Evolutionary conservation across 2,797 vertebrate genomes (phyloP).

Genomic region (Chaenodraco wilsoni): DNA sequence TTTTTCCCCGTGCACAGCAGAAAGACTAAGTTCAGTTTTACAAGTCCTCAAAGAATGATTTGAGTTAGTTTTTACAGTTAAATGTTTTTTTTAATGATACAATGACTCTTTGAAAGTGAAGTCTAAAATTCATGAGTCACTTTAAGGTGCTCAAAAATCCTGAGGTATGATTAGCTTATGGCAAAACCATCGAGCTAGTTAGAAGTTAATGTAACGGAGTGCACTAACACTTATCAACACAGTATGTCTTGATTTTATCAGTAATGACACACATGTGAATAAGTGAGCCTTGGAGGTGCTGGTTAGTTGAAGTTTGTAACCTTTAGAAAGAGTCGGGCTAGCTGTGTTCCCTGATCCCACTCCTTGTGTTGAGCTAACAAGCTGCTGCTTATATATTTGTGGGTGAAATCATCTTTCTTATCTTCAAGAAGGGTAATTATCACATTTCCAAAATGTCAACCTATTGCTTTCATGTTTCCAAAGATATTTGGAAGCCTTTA

Average conservation of each 20-base stretch:
- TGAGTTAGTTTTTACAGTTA: constrained; percentile 43
- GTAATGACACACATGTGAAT: no score
- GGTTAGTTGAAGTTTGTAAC: no score
- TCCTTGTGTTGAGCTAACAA: neutral
- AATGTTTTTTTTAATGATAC: constrained; percentile 31
- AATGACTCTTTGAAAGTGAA: constrained; percentile 28
- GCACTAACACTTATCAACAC: no score
- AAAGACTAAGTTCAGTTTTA: constrained; percentile 64
- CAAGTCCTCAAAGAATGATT: constrained; percentile 53
- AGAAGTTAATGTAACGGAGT: neutral
- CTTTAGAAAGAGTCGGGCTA: no score
- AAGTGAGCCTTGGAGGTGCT: no score
- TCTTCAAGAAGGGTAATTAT: neutral
- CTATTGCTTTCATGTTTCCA: neutral
- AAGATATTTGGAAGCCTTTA: neutral
- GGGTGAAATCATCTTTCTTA: neutral
- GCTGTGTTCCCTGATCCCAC: no score
- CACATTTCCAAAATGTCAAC: neutral
- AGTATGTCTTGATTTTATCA: no score
- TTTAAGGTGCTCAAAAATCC: neutral
- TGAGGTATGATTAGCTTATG: neutral
- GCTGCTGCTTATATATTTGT: neutral
- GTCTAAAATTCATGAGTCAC: constrained; percentile 3
- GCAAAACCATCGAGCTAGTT: neutral
- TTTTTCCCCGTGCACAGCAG: constrained; percentile 61